Percentiles rank a stretch among this genome's conserved stretches.
These are phyloP conservation scores for Synanthedon myopaeformis DNA, from an alignment of 2,888 invertebrate species.

Conservation along the genomic window DNA sequence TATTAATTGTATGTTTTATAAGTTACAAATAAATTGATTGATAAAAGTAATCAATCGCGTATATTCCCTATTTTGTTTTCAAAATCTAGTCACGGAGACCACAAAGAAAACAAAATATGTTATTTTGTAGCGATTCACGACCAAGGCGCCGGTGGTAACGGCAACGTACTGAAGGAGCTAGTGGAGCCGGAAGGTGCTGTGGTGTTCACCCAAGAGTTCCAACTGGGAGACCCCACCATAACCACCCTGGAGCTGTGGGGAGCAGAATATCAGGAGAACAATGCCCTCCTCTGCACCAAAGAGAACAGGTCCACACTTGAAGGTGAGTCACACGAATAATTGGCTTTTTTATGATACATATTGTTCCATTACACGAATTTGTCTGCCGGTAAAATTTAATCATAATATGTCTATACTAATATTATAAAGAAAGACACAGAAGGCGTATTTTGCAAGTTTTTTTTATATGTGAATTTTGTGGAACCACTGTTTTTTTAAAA, in stretches of 20 bases:
- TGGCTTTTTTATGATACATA: background rate
- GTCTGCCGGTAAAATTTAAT: no score
- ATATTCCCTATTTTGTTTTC: no score
- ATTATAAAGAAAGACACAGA: no score
- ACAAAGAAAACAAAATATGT: no score
- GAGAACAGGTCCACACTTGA: slow-evolving; percentile 75
- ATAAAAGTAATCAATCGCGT: no score
- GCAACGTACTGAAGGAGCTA: slow-evolving; percentile 96
- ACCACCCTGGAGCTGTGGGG: slow-evolving; percentile 96
- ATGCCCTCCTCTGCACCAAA: slow-evolving; percentile 85
- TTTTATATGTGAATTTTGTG: no score
- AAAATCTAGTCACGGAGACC: no score
- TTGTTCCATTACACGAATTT: slow-evolving; percentile 14
- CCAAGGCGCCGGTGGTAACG: slow-evolving; percentile 99
- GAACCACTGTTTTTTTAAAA: no score
- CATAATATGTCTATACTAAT: no score
- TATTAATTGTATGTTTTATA: no score
- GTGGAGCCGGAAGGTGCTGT: slow-evolving; percentile 95
- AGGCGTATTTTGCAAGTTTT: no score
- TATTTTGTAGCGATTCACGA: slow-evolving; percentile 84
- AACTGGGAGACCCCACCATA: slow-evolving; percentile 94
- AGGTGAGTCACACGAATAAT: slow-evolving; percentile 22
- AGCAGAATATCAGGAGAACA: slow-evolving; percentile 97
- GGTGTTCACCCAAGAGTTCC: slow-evolving; percentile 87
- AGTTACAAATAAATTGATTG: no score